phyloP scores from a whole-genome alignment of 23 tunicate genomes.

The Trididemnum clinides region DNA sequence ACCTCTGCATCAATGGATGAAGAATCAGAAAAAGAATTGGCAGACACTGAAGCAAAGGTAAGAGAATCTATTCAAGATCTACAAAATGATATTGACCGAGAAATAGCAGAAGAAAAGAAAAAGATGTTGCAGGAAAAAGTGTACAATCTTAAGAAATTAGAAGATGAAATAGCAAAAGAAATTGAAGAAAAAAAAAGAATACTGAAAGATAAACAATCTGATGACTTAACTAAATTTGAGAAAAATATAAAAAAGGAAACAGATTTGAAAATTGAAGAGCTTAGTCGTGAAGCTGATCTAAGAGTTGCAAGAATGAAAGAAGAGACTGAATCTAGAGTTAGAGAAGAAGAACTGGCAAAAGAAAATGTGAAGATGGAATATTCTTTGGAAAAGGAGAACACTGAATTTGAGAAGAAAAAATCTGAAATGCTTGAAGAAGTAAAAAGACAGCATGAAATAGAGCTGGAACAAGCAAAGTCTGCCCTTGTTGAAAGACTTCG shows the following conservation, averaged over 20 bases:
- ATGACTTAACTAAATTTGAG: constrained; percentile 24
- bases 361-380: constrained; percentile 26
- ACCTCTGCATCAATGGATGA: neutral
- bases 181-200: constrained; percentile 44
- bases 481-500: neutral
- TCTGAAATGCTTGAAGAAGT: neutral
- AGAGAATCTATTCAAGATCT: neutral
- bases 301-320: constrained; percentile 14
- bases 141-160: neutral
- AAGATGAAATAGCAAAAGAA: constrained; percentile 25
- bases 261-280: constrained; percentile 35
- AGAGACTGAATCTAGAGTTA: constrained; percentile 9
- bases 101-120: constrained; percentile 37
- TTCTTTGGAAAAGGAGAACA: constrained; percentile 21
- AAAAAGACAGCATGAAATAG: neutral
- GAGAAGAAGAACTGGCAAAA: constrained; percentile 21
- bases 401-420: neutral
- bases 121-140: constrained; percentile 25
- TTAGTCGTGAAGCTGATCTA: constrained; percentile 22
- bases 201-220: constrained; percentile 34
- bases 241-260: constrained; percentile 45
- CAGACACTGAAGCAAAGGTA: neutral
- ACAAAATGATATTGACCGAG: neutral
- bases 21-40: neutral
- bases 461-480: neutral